A percentile compares a stretch with the other conserved stretches of the same genome.
These are phyloP conservation scores for Calliopum simillimum DNA, from an alignment of 2,888 invertebrate species.

Conservation along the genomic window DNA sequence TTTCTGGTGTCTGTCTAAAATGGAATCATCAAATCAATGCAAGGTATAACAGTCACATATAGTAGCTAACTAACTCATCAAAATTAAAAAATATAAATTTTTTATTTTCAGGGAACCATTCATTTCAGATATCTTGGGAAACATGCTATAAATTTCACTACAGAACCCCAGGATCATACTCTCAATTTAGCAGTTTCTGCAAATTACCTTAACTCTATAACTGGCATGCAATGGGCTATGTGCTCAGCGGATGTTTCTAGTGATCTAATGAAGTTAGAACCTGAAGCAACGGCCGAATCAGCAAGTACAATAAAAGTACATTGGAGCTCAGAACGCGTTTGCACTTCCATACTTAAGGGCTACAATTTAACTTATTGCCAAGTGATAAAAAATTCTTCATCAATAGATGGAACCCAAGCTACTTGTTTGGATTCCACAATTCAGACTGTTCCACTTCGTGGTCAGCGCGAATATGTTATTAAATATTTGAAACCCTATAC, in stretches of 20 bases:
- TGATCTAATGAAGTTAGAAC: slow-evolving; percentile 50
- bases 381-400: slow-evolving; percentile 60
- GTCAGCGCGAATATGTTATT: slow-evolving; percentile 67
- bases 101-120: slow-evolving; percentile 69
- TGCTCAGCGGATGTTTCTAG: slow-evolving; percentile 67
- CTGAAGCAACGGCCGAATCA: slow-evolving; percentile 44
- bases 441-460: slow-evolving; percentile 33
- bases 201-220: slow-evolving; percentile 75
- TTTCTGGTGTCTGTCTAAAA: slow-evolving; percentile 78
- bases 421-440: slow-evolving; percentile 27
- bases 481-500: slow-evolving; percentile 76
- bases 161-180: slow-evolving; percentile 71
- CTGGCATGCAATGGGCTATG: slow-evolving; percentile 86
- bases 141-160: slow-evolving; percentile 51
- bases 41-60: slow-evolving; percentile 57
- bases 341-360: slow-evolving; percentile 77
- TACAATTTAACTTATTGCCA: slow-evolving; percentile 82
- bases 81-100: not conserved
- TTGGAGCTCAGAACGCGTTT: slow-evolving; percentile 82
- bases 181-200: slow-evolving; percentile 80
- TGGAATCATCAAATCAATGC: slow-evolving; percentile 72
- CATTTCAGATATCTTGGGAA: slow-evolving; percentile 70
- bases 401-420: not conserved
- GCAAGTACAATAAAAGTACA: slow-evolving; percentile 70
- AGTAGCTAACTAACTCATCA: not conserved